These are phyloP conservation scores for Ammodytes marinus DNA, from an alignment of 2,113 vertebrate genomes.

Conservation along the genomic window DNA sequence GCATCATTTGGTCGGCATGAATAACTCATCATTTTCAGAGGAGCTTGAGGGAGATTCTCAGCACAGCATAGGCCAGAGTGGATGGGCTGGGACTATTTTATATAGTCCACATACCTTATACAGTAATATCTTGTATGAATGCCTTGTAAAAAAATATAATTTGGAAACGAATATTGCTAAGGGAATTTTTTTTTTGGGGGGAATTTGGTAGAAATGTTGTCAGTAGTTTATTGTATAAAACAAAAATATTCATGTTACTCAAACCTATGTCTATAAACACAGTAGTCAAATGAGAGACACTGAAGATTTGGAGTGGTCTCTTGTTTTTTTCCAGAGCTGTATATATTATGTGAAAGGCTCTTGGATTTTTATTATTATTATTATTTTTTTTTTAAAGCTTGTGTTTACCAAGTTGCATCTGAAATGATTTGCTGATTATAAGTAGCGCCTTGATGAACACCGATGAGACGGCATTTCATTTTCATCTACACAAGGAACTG, in stretches of 20 bases:
- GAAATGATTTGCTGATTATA: conserved; percentile 63
- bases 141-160: conserved; percentile 61
- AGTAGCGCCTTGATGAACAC: conserved; percentile 69
- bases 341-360: too few species aligned
- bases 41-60: conserved; percentile 60
- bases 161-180: conserved; percentile 6
- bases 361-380: too few species aligned
- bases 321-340: too few species aligned
- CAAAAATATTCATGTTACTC: too few species aligned
- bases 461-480: conserved; percentile 68
- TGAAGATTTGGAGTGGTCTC: too few species aligned
- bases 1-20: conserved; percentile 78
- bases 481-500: conserved; percentile 53
- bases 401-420: conserved; percentile 74
- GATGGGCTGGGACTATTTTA: conserved; percentile 62
- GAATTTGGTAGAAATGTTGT: conserved; percentile 9
- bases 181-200: not conserved
- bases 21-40: conserved; percentile 76
- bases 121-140: conserved; percentile 50
- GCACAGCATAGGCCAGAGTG: conserved; percentile 48
- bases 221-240: too few species aligned
- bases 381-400: conserved; percentile 20
- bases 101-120: conserved; percentile 28
- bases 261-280: too few species aligned
- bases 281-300: too few species aligned